These are phyloP conservation scores for Menura novaehollandiae DNA, from an alignment of 2,113 vertebrate genomes.

Conservation along the genomic window DNA sequence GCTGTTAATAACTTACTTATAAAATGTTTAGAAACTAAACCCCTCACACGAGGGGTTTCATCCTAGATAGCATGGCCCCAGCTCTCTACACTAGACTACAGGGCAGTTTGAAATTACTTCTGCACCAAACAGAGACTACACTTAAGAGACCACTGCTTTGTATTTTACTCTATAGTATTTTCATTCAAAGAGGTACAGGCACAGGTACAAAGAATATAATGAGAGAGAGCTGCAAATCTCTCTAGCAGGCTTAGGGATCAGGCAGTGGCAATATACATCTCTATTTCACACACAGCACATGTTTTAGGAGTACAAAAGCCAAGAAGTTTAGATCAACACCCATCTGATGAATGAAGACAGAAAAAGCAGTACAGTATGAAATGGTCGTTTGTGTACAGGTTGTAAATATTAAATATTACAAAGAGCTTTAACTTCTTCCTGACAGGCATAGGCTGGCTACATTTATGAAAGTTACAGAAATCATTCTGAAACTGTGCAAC, in stretches of 20 bases:
- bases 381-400: not conserved
- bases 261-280: not conserved
- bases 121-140: not conserved
- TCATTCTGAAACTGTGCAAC: not conserved
- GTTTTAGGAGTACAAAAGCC: not conserved
- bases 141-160: not conserved
- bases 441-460: not conserved
- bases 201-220: not conserved
- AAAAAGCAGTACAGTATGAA: not conserved
- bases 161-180: not conserved
- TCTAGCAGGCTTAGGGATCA: not conserved
- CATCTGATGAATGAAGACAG: not conserved
- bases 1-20: not conserved
- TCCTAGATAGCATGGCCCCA: not conserved
- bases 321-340: not conserved
- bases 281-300: not conserved
- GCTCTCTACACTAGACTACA: not conserved
- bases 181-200: not conserved
- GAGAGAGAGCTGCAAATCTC: not conserved
- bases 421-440: not conserved
- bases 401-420: not conserved
- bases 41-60: fast-evolving
- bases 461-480: not conserved
- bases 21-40: not conserved
- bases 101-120: not conserved